Percentiles rank a stretch among this genome's conserved stretches.
phyloP scores from a whole-genome alignment of 2,113 vertebrate genomes.

The Ctenodactylus gundi region DNA sequence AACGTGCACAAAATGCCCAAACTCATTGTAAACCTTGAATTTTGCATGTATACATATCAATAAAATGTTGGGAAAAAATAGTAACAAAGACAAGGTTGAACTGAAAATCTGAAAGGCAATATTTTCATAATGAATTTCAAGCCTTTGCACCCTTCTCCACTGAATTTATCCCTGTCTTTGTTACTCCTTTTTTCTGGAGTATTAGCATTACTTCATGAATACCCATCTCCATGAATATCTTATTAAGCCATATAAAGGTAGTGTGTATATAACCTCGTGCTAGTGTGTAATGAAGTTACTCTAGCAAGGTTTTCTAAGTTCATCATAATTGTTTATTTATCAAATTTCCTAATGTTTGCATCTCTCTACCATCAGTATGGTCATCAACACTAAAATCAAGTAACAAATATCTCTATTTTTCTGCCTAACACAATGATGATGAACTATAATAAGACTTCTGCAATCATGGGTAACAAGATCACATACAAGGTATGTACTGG shows the following conservation, averaged over 20 bases:
- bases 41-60: too few relatives aligned
- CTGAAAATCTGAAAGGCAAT: neutral
- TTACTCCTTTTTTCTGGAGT: neutral
- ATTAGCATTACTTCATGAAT: constrained; percentile 2
- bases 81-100: neutral
- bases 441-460: neutral
- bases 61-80: too few relatives aligned
- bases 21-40: too few relatives aligned
- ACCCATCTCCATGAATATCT: neutral
- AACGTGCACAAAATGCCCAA: too few relatives aligned
- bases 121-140: neutral
- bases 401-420: neutral
- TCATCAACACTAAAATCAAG: neutral
- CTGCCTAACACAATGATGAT: neutral
- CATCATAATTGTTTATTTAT: constrained; percentile 5
- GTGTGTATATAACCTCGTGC: neutral
- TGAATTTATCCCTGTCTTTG: neutral
- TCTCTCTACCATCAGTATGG: neutral
- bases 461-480: neutral
- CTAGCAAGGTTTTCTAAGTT: neutral
- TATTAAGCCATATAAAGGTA: constrained; percentile 20
- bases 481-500: accelerated
- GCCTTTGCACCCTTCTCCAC: neutral
- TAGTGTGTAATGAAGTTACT: neutral
- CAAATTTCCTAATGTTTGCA: neutral